phyloP scores from a whole-genome alignment of 2,113 vertebrate species.

The Chrysochloris asiatica region DNA sequence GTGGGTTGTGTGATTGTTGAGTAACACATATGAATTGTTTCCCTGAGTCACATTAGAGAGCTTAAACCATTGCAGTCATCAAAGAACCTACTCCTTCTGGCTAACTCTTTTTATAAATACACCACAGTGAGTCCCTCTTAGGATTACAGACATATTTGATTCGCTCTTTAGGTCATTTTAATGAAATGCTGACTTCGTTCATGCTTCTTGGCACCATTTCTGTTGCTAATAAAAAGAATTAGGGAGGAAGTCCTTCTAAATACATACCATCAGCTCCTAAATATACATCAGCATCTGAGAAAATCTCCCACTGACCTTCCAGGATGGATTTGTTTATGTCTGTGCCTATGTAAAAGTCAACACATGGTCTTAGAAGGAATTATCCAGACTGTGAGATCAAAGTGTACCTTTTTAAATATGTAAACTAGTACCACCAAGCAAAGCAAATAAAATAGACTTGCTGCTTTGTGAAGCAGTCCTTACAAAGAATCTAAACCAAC shows the following conservation, averaged over 20 bases:
- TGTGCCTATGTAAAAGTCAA: conserved; percentile 38
- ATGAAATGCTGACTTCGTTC: conserved; percentile 51
- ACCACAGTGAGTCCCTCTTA: background rate
- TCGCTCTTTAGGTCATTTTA: conserved; percentile 39
- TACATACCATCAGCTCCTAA: conserved; percentile 44
- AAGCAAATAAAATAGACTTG: conserved; percentile 6
- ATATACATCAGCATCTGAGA: conserved; percentile 51
- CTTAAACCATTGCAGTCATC: background rate
- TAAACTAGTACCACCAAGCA: background rate
- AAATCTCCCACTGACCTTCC: conserved; percentile 24
- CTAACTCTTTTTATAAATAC: conserved; percentile 28
- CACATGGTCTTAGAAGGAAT: conserved; percentile 42
- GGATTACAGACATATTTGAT: background rate
- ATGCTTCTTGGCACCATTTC: conserved; percentile 32
- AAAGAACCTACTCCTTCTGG: background rate
- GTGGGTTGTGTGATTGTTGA: background rate
- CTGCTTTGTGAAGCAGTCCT: background rate
- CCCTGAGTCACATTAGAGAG: background rate
- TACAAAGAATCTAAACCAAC: background rate
- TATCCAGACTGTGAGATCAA: conserved; percentile 38
- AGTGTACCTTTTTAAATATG: conserved; percentile 29
- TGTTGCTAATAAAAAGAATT: conserved; percentile 59
- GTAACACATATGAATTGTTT: background rate
- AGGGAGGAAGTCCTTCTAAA: conserved; percentile 52
- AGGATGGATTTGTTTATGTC: conserved; percentile 46